These are phyloP conservation scores for Polyommatus iphigenia DNA, from an alignment of 2,888 invertebrate species.

Conservation along the genomic window DNA sequence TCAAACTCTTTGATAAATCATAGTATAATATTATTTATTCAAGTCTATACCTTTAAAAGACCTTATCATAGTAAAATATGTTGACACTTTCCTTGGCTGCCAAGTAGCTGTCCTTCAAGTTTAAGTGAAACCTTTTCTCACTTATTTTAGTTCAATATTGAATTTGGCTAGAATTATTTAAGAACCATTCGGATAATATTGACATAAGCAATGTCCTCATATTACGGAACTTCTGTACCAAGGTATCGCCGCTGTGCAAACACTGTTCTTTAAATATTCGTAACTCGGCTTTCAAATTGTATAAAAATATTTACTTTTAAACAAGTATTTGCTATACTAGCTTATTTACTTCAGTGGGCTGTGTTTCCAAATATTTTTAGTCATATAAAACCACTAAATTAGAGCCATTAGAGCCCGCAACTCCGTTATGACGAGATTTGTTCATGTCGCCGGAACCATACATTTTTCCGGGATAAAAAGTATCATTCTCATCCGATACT, in stretches of 20 bases:
- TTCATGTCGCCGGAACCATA: too few relatives aligned
- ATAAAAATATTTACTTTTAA: slow-evolving; percentile 14
- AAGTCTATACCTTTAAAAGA: too few relatives aligned
- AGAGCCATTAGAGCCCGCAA: too few relatives aligned
- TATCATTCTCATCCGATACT: too few relatives aligned
- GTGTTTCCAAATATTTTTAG: too few relatives aligned
- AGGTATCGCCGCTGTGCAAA: slow-evolving; percentile 9
- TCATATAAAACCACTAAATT: neutral
- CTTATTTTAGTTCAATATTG: neutral
- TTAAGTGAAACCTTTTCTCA: neutral
- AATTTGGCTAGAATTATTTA: slow-evolving; percentile 22
- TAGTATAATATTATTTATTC: too few relatives aligned
- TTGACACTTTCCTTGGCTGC: too few relatives aligned
- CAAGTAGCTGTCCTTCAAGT: neutral
- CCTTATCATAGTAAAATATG: neutral
- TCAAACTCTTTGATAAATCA: too few relatives aligned
- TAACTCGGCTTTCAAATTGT: slow-evolving; percentile 19
- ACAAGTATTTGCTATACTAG: neutral
- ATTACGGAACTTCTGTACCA: slow-evolving; percentile 26
- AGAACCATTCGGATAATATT: slow-evolving; percentile 12
- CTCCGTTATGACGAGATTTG: too few relatives aligned
- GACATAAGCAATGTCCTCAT: slow-evolving; percentile 15
- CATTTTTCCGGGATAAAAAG: too few relatives aligned
- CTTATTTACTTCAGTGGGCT: neutral
- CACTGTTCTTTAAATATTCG: slow-evolving; percentile 18